Evolutionary conservation across 1,140 invertebrate species (phyloP), one percentile per base, ranked within the genome.

Genomic region (Macrocentrus cingulum): DNA sequence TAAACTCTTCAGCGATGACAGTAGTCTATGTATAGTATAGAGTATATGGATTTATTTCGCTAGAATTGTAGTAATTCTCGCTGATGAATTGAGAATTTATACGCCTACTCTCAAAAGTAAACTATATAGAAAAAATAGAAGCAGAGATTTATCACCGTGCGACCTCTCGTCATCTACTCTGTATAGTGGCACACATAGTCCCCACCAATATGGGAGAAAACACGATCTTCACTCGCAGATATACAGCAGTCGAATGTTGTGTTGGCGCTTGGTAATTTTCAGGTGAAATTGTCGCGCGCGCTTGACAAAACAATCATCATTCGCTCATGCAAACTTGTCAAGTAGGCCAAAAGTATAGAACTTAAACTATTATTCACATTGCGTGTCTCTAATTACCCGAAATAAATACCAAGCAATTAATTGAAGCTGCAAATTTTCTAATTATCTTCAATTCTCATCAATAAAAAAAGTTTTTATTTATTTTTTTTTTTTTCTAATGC

Each of bases 141-240:
- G 25, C 25, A 29, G 9, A 29, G 25, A 29, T 29, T 9, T 29
- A 29, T 5, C 9, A 29, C 4, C 25, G 4, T 29, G 25, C 9
- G 25, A 29, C 25, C 25, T 29, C 25, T 29, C 25, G 9, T 29
- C 25, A 5, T 29, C 25, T 9, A 29, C 25, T n/a, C n/a, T n/a
- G n/a, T n/a, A n/a, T n/a, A n/a, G n/a, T 34, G 36, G 11, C 36
- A 39, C 36, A 39, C 36, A 39, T 39, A 39, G 13, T 39, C 36
- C 36, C 36, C 36, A 39, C 36, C 8, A 8, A 39, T 8, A n/a
- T 13, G 36, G 36, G 36, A 39, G 36, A 39, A 39, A 39, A 39
- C 13, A 39, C 15, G 36, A 39, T 39, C 13, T 39, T 11, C 15
- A 15, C 13, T n/a, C 13, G 36, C 36, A 39, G 8, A 39, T 39